Evolutionary conservation across 2,888 invertebrate genomes (phyloP), one percentile per base, ranked within the genome.

Genomic region (Synergus japonicus): DNA sequence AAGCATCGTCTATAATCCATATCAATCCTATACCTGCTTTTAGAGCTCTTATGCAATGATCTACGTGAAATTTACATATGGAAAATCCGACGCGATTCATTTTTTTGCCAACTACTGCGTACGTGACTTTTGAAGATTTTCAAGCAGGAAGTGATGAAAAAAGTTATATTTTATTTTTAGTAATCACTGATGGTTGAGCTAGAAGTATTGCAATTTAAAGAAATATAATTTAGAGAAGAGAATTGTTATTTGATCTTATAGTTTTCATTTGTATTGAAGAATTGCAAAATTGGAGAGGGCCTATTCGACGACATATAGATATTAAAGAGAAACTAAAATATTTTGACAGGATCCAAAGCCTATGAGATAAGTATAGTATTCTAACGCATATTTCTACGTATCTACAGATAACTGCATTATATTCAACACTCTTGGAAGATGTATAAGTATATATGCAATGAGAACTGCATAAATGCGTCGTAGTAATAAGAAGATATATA

Each of bases 1-100:
- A 73, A 54, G 49, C 49, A 73, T 73, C 73, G 73, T 46, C 43
- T 54, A 54, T 73, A 73, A 69, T 69, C 29, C 54, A 13, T 73
- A 54, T 73, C 73, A 18, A 54, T 73, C 12, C 73, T 54, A 73
- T 73, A 73, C 73, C 73, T 73, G 73, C 29, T 73, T 73, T 73
- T 73, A 73, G 73, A 54, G 37, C 10, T 73, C 54, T 73, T 73
- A 73, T 54, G 73, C 73, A 73, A 73, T 54, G n/a, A 37, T 18
- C 58, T 73, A 76, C 64, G 60, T 79, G n/a, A 5, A 83, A 83
- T 83, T 82, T 83, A 76, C 80, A 82, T 82, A 80, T 83, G 78
- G 77, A 80, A 83, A 83, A 76, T 80, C 76, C 54, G 49, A 54
- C 37, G 37, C 46, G 37, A 73, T 49, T 12, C 5, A 73, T 54